Conservation (phyloP, 1,140 invertebrate genomes). For the Dendroctonus ponderosae region DNA sequence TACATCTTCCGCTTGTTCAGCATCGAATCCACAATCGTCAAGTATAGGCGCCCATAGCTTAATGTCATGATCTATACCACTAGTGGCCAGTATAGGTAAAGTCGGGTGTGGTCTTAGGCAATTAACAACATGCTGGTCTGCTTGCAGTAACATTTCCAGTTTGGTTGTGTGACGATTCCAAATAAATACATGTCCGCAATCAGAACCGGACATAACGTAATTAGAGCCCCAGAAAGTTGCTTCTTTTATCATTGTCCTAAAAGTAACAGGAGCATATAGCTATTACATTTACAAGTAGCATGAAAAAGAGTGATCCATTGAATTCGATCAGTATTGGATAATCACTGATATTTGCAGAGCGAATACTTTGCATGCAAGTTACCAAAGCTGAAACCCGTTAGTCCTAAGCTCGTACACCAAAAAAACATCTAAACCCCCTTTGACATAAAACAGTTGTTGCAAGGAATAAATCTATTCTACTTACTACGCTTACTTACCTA, state of each 20-base stretch:
- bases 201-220: conserved; percentile 82
- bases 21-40: conserved; percentile 63
- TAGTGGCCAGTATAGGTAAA: conserved; percentile 78
- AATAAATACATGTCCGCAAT: conserved; percentile 79
- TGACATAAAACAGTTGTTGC: too few species aligned
- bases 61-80: conserved; percentile 88
- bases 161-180: conserved; percentile 66
- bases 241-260: conserved; percentile 87
- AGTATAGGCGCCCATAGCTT: conserved; percentile 79
- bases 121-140: conserved; percentile 85
- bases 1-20: conserved; percentile 69
- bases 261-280: conserved; percentile 27
- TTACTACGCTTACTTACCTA: too few species aligned
- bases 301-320: too few species aligned
- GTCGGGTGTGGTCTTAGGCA: conserved; percentile 83
- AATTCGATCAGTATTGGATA: too few species aligned
- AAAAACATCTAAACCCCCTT: too few species aligned
- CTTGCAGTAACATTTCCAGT: conserved; percentile 76
- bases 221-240: conserved; percentile 85
- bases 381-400: too few species aligned
- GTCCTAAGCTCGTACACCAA: too few species aligned
- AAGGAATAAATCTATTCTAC: too few species aligned
- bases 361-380: too few species aligned
- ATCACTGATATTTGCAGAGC: too few species aligned
- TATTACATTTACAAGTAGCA: too few species aligned